These are phyloP conservation scores for Athene cunicularia DNA, from an alignment of 2,113 vertebrate species.

Conservation along the genomic window DNA sequence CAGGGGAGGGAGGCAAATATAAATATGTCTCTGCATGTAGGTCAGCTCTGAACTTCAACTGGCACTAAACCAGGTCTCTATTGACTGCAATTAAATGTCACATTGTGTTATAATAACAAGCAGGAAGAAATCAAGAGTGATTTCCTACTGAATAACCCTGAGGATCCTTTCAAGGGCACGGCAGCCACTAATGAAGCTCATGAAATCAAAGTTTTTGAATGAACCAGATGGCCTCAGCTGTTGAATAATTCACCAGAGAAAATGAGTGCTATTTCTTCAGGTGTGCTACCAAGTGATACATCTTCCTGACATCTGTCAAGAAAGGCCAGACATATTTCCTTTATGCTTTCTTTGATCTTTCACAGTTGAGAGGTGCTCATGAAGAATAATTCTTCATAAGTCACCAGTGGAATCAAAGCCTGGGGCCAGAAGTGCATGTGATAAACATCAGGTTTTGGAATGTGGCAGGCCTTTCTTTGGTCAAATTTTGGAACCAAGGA, in stretches of 20 bases:
- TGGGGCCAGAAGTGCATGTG: neutral
- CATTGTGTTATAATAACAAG: slow-evolving; percentile 16
- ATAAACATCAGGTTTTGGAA: neutral
- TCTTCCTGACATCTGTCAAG: neutral
- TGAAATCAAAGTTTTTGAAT: neutral
- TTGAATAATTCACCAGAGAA: slow-evolving; percentile 24
- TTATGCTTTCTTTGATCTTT: neutral
- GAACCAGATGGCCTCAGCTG: slow-evolving; percentile 25
- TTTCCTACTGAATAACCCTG: neutral
- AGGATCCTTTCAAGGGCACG: slow-evolving; percentile 16
- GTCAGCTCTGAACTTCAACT: slow-evolving; percentile 30
- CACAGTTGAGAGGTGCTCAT: neutral
- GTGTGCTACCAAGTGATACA: neutral
- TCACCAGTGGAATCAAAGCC: neutral
- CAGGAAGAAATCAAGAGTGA: neutral
- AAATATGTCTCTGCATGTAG: neutral
- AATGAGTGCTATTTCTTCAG: slow-evolving; percentile 15
- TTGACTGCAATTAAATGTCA: slow-evolving; percentile 39
- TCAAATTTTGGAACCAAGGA: neutral
- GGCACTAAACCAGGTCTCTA: neutral
- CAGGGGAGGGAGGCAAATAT: neutral
- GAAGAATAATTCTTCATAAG: neutral
- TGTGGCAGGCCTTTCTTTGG: neutral
- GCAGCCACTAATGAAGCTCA: neutral
- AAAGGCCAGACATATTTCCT: neutral